Conservation (phyloP, 2,888 invertebrate genomes). For the Caenorhabditis afra region DNA sequence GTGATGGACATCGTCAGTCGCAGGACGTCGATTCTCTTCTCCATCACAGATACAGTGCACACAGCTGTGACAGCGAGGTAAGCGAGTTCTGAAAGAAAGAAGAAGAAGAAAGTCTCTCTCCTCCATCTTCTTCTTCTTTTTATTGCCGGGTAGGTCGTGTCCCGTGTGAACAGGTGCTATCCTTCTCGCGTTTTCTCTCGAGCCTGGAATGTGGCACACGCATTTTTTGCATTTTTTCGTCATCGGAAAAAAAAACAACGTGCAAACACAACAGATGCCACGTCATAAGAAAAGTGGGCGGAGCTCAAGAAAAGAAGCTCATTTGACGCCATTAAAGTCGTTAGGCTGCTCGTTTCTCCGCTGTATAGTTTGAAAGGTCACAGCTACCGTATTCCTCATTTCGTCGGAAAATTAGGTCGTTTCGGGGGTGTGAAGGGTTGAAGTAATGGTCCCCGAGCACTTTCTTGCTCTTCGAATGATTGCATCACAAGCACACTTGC, state of each 20-base stretch:
- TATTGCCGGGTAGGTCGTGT: slow-evolving; percentile 34
- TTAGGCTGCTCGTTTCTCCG: no score
- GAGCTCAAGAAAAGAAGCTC: no score
- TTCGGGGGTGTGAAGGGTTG: no score
- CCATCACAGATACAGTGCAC: slow-evolving; percentile 61
- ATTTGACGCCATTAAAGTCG: neutral
- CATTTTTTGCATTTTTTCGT: slow-evolving; percentile 21
- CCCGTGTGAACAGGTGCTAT: slow-evolving; percentile 38
- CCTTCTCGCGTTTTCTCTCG: neutral
- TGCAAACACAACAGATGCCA: slow-evolving; percentile 3
- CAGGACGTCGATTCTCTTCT: slow-evolving; percentile 63
- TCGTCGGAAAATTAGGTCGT: no score
- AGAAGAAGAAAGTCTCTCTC: neutral
- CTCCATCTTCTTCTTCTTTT: slow-evolving; percentile 4
- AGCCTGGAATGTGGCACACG: slow-evolving; percentile 22
- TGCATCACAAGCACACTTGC: slow-evolving; percentile 40
- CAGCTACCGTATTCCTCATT: no score
- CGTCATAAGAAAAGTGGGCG: neutral
- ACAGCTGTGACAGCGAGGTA: slow-evolving; percentile 68
- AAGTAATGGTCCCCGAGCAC: slow-evolving; percentile 8
- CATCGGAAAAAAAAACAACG: neutral
- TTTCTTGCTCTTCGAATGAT: slow-evolving; percentile 2
- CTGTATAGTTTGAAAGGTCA: no score
- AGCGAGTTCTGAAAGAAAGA: neutral
- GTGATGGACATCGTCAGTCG: slow-evolving; percentile 60